These are phyloP conservation scores for Phania funesta DNA, from an alignment of 2,888 invertebrate species.

Conservation along the genomic window DNA sequence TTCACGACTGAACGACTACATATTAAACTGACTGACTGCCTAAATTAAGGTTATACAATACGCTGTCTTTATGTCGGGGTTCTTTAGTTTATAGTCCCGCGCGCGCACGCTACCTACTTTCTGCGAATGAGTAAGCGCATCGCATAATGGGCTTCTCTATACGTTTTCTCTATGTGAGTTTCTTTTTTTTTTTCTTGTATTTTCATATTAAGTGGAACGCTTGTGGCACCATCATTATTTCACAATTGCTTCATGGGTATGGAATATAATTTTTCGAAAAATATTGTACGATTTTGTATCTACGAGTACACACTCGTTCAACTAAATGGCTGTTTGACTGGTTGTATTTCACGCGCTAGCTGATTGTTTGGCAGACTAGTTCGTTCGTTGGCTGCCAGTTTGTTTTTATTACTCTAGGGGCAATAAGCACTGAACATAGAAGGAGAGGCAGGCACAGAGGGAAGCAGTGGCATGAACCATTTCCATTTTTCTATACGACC, in stretches of 20 bases:
- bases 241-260: conserved; percentile 54
- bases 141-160: conserved; percentile 42
- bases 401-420: conserved; percentile 62
- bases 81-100: conserved; percentile 52
- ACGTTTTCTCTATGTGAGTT: conserved; percentile 35
- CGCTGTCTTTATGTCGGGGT: conserved; percentile 54
- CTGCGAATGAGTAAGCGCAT: conserved; percentile 51
- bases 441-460: conserved; percentile 31
- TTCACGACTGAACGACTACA: conserved; percentile 41
- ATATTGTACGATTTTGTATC: conserved; percentile 45
- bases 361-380: conserved; percentile 25
- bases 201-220: conserved; percentile 55
- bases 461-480: conserved; percentile 37
- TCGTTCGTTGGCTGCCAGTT: conserved; percentile 21
- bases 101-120: conserved; percentile 52
- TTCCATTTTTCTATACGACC: conserved; percentile 38
- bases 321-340: conserved; percentile 38
- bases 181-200: conserved; percentile 9
- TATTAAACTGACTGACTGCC: conserved; percentile 16
- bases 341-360: conserved; percentile 31
- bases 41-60: conserved; percentile 13
- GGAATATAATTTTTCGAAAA: conserved; percentile 59
- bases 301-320: conserved; percentile 28
- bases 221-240: conserved; percentile 64
- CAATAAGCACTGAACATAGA: conserved; percentile 39